Base-by-base conservation (phyloP, 2,113 vertebrate genomes). In the Coturnix japonica region DNA sequence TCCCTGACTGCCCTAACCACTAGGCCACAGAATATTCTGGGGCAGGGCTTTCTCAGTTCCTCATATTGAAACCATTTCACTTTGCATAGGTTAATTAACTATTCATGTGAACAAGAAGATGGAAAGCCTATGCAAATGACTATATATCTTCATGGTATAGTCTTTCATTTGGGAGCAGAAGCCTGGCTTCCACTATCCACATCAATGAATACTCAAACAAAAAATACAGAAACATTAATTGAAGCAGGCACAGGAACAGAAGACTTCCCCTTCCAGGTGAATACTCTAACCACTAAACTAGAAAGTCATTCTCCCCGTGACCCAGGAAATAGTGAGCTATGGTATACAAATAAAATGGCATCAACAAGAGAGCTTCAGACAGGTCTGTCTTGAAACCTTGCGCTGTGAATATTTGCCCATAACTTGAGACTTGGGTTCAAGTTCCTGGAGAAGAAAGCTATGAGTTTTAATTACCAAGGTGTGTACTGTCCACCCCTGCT, bases 61-160 rank as follows among this genome's bases (percentile, higher is more conserved):
- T 95, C 82, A 82, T 95, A 93, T 91, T 94, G 91, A 96, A 96
- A 92, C 85, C 76, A 94, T 92, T 93, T 87, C 46, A 87, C 75
- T 95, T 96, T 96, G 90, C 94, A 96, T 96, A 87, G 60, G 60
- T 94, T 96, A 94, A 82, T 95, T 87, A 96, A 94, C 91, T 95
- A 95, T 96, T 96, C 91, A 96, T 90, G 76, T 87, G 13, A 95
- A 95, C 91, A 94, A 90, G 94, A 96, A 96, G 94, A 94, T 92
- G 93, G 82, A 56, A 92, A 95, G 67, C 64, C 82, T 93, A 95
- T 95, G 95, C 85, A 96, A 96, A 96, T 83, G 43, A 49, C 67
- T 70, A 43, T 82, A 47, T 89, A 92, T 87, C 85, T 93, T 92
- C 7, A 1, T 83, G 46, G 87, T 80, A 51, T 87, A 95, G 94